Percentiles rank a stretch among this genome's conserved stretches.
Evolutionary conservation across 2,797 vertebrate species (phyloP).

Genomic region (Liasis olivaceus): DNA sequence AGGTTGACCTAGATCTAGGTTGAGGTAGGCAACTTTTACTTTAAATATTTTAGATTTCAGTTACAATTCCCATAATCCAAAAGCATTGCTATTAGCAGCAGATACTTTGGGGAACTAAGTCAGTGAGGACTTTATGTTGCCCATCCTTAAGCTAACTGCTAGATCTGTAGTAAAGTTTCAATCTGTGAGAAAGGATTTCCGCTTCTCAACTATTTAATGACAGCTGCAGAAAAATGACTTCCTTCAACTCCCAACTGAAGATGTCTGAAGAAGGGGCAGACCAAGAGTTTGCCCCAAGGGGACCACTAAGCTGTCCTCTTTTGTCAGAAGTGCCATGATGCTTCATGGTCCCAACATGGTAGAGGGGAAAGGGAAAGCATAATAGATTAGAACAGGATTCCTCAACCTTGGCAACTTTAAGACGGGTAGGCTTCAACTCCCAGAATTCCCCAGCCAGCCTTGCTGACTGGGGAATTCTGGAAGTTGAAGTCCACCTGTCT

Average conservation of each 20-base stretch:
- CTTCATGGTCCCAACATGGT: neutral
- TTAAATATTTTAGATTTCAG: neutral
- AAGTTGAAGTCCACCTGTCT: too few relatives aligned
- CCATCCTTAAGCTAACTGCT: neutral
- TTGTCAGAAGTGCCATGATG: neutral
- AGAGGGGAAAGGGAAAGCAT: neutral
- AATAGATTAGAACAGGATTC: too few relatives aligned
- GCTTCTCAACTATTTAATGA: neutral
- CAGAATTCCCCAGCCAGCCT: too few relatives aligned
- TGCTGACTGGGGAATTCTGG: too few relatives aligned
- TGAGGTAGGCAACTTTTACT: neutral
- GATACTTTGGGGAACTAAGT: neutral
- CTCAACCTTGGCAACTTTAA: too few relatives aligned
- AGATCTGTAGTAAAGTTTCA: neutral
- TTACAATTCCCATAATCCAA: neutral
- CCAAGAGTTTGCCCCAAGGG: neutral
- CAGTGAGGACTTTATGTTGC: neutral
- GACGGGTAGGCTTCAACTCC: too few relatives aligned
- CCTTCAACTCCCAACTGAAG: accelerated
- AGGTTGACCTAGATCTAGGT: neutral
- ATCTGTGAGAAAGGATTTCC: neutral
- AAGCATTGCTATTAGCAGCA: neutral
- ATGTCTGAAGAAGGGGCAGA: neutral
- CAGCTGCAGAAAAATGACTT: neutral
- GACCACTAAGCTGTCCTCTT: too few relatives aligned